A percentile compares a stretch with the other conserved stretches of the same genome.
Evolutionary conservation across 2,888 invertebrate species (phyloP).

Genomic region (Entomobrya multifasciata): DNA sequence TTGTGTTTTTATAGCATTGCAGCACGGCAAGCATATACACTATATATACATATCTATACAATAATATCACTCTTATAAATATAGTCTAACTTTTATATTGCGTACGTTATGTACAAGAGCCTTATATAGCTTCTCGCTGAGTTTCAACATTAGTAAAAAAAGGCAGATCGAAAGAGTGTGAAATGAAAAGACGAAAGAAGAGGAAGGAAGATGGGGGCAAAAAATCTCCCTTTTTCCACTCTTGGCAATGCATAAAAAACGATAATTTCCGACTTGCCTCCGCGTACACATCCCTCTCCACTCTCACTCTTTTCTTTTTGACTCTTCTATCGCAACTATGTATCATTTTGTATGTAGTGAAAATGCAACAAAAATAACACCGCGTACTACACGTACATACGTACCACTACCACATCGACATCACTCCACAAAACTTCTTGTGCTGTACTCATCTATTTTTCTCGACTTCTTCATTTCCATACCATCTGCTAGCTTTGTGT

Average conservation of each 20-base stretch:
- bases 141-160: not conserved
- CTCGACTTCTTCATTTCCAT: conserved; percentile 41
- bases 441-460: conserved; percentile 60
- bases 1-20: conserved; percentile 30
- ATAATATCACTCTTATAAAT: not conserved
- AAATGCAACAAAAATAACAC: conserved; percentile 26
- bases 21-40: conserved; percentile 8
- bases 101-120: too few species aligned
- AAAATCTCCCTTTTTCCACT: conserved; percentile 70
- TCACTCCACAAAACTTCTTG: conserved; percentile 35
- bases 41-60: too few species aligned
- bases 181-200: conserved; percentile 49
- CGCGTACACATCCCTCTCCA: conserved; percentile 54
- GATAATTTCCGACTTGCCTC: conserved; percentile 73
- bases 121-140: not conserved
- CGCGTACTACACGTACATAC: not conserved
- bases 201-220: conserved; percentile 66
- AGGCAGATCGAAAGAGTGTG: conserved; percentile 60
- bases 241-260: conserved; percentile 72
- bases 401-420: conserved; percentile 16
- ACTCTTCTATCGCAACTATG: conserved; percentile 30
- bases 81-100: not conserved
- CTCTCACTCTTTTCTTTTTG: conserved; percentile 45
- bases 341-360: conserved; percentile 1
- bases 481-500: conserved; percentile 58